These are phyloP conservation scores for Macrosoma leucophasiata DNA, from an alignment of 2,888 invertebrate species.

Conservation along the genomic window DNA sequence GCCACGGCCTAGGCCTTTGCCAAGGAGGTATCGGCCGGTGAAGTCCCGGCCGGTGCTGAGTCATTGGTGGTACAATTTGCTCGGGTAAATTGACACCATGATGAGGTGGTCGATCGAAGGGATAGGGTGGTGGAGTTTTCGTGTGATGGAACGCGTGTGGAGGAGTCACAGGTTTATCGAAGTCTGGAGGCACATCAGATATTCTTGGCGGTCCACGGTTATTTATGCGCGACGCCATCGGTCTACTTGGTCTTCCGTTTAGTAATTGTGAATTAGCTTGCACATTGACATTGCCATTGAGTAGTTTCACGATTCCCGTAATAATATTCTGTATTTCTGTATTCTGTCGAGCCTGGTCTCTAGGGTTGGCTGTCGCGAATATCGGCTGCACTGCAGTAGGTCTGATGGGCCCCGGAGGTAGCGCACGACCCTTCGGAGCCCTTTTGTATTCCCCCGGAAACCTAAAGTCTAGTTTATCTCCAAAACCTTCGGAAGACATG, in stretches of 20 bases:
- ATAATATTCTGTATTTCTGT: constrained; percentile 92
- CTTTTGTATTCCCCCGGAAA: constrained; percentile 85
- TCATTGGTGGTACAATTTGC: constrained; percentile 80
- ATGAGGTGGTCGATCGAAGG: constrained; percentile 83
- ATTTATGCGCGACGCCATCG: constrained; percentile 87
- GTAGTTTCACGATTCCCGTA: constrained; percentile 89
- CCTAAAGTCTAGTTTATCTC: constrained; percentile 61
- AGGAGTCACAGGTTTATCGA: constrained; percentile 72
- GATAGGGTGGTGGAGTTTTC: constrained; percentile 80
- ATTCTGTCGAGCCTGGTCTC: constrained; percentile 59
- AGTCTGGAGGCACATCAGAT: constrained; percentile 84
- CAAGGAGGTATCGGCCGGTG: constrained; percentile 79
- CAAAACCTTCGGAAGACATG: constrained; percentile 54
- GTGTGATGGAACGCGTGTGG: constrained; percentile 61
- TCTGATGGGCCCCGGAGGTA: constrained; percentile 81
- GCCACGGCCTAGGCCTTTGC: constrained; percentile 78
- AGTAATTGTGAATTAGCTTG: constrained; percentile 82
- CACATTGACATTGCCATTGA: constrained; percentile 92
- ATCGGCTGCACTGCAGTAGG: constrained; percentile 71
- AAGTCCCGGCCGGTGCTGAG: constrained; percentile 74
- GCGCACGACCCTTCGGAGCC: constrained; percentile 83
- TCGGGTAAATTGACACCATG: constrained; percentile 84
- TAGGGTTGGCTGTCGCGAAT: constrained; percentile 71
- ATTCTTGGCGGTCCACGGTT: constrained; percentile 93
- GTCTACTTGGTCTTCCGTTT: constrained; percentile 78